Evolutionary conservation across 2,113 vertebrate species (phyloP), one percentile per base, ranked within the genome.

Genomic region (Notechis scutatus): DNA sequence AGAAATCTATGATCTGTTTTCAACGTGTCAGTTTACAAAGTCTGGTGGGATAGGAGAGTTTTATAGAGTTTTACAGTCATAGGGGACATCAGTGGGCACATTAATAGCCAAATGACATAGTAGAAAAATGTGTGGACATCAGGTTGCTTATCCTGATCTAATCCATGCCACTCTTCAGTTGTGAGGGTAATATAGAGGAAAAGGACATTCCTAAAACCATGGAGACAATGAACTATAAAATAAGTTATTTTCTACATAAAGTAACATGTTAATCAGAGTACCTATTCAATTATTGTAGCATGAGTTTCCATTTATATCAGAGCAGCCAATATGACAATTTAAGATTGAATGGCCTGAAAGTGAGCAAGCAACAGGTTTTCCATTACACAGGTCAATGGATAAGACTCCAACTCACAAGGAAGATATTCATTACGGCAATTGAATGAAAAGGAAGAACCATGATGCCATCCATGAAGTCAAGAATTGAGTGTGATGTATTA

Each of bases 351-450:
- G 42, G 39, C 23, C 24, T 90, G 88, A 61, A 61, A 64, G 12
- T 64, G 18, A 88, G 59, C 86, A 87, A 45, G 34, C 5, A 54
- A 47, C 29, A 29, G 90, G 39, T 54, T 89, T 56, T 69, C 54
- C n/a, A 89, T 93, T 50, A 85, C 20, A 12, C 39, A 18, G 55
- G 24, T 85, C 3, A 56, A 23, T 45, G 3, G 52, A 52, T 55
- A 45, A 39, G 54, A 85, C 29, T 59, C 5, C 91, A 92, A 94
- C 47, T 50, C 93, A 96, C 6, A 74, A 74, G 92, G 92, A 74
- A 57, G 87, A 92, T 57, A 42, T 50, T 56, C 57, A 6, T 3
- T 81, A 56, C 8, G 18, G 90, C 18, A 23, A 0, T 55, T 61
- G 92, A 34, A 29, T 93, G 42, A 45, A 26, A 47, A n/a, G 24